phyloP scores from a whole-genome alignment of 2,888 invertebrate genomes.

The Tipula helvola region DNA sequence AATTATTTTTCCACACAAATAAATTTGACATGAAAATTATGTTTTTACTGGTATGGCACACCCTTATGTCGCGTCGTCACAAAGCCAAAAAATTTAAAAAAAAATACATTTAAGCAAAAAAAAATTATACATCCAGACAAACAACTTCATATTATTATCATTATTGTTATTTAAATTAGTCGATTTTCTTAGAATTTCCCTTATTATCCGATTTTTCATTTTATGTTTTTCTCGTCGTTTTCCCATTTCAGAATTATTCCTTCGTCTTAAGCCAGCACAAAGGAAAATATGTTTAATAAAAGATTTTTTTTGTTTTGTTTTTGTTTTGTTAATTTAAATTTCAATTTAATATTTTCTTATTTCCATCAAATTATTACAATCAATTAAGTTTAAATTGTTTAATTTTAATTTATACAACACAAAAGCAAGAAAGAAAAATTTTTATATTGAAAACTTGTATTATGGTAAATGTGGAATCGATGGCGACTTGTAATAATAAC shows the following conservation, averaged over 20 bases:
- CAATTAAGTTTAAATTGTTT: neutral
- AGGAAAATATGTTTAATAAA: neutral
- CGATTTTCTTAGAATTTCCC: neutral
- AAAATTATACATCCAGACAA: neutral
- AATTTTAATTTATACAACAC: neutral
- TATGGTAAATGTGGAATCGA: neutral
- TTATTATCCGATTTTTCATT: neutral
- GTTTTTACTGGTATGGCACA: neutral
- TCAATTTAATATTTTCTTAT: neutral
- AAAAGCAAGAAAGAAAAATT: neutral
- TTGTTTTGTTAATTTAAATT: neutral
- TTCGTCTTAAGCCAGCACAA: neutral
- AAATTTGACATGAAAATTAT: neutral
- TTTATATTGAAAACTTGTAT: neutral
- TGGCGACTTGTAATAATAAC: neutral
- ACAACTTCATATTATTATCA: neutral
- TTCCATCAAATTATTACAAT: neutral
- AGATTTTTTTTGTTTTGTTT: neutral
- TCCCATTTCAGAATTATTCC: neutral
- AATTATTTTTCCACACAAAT: neutral
- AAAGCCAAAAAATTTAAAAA: too few relatives aligned
- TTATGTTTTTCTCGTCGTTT: neutral
- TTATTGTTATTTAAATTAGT: constrained; percentile 4
- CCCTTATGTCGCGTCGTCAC: neutral
- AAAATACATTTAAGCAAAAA: neutral